A percentile compares a stretch with the other conserved stretches of the same genome.
Conservation (phyloP, 2,797 vertebrate species). For the Squalus acanthias region DNA sequence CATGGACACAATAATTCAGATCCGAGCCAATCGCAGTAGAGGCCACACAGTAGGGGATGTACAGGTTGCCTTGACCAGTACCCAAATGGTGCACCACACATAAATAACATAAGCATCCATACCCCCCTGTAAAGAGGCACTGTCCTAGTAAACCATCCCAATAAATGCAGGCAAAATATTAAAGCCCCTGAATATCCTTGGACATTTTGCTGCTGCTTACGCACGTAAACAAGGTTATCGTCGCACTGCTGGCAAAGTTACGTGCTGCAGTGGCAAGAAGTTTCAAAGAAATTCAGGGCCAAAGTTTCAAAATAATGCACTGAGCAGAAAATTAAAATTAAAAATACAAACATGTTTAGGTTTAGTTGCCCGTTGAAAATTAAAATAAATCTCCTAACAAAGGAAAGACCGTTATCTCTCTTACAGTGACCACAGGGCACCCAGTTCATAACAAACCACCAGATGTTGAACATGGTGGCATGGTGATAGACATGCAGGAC, state of each 20-base stretch:
- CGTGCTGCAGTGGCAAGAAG: no score
- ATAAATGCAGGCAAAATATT: background rate
- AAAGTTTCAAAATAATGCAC: background rate
- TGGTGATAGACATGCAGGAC: conserved; percentile 94
- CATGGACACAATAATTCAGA: background rate
- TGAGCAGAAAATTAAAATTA: background rate
- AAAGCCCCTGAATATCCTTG: background rate
- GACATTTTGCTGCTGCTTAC: background rate
- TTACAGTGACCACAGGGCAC: conserved; percentile 96
- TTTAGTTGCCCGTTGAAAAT: conserved; percentile 29
- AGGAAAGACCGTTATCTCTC: conserved; percentile 44
- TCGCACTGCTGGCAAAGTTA: background rate
- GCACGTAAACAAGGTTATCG: background rate
- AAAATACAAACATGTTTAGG: background rate
- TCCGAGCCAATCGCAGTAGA: background rate
- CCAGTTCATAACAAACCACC: conserved; percentile 99
- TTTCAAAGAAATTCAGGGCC: background rate
- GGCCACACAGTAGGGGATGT: background rate
- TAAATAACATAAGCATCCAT: background rate
- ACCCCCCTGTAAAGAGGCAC: background rate
- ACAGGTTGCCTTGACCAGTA: background rate
- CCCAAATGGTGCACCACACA: background rate
- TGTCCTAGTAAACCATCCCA: background rate
- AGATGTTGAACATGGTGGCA: conserved; percentile 87
- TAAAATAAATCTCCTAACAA: background rate